Conservation (phyloP, 2,888 invertebrate genomes). For the Lasioglossum morio region DNA sequence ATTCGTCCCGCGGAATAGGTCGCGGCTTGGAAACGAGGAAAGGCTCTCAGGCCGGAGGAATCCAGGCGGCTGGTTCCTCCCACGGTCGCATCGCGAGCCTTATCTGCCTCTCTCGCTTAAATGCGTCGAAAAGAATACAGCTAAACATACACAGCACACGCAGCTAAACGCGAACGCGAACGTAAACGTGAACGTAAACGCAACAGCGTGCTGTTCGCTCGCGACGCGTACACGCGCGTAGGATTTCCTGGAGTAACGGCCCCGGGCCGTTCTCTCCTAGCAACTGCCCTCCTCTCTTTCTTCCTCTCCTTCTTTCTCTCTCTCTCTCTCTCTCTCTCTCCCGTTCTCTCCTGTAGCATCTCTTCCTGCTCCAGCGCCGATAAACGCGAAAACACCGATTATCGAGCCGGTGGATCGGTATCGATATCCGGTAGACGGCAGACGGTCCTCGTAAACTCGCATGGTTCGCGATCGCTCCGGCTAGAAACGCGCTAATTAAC, state of each 20-base stretch:
- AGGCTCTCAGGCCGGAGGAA: slow-evolving; percentile 66
- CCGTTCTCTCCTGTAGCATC: slow-evolving; percentile 25
- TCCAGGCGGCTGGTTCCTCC: slow-evolving; percentile 65
- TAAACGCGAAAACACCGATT: slow-evolving; percentile 54
- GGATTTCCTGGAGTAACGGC: slow-evolving; percentile 75
- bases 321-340: too few species aligned
- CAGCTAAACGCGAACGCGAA: slow-evolving; percentile 3
- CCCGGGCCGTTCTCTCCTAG: slow-evolving; percentile 37
- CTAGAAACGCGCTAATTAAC: slow-evolving; percentile 61
- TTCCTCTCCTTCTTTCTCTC: slow-evolving; percentile 33
- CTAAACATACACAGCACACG: slow-evolving; percentile 14
- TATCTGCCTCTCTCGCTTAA: slow-evolving; percentile 57
- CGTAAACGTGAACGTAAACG: slow-evolving; percentile 3
- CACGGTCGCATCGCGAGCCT: slow-evolving; percentile 65
- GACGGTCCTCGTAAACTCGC: slow-evolving; percentile 16
- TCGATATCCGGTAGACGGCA: slow-evolving; percentile 33
- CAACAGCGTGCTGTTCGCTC: slow-evolving; percentile 7
- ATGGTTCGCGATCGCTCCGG: slow-evolving; percentile 9
- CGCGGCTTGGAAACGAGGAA: slow-evolving; percentile 65
- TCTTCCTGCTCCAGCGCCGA: slow-evolving; percentile 57
- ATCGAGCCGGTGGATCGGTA: slow-evolving; percentile 57
- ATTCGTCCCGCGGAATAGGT: slow-evolving; percentile 59
- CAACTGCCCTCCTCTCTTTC: slow-evolving; percentile 20
- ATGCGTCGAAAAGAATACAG: slow-evolving; percentile 56
- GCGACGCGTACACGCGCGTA: slow-evolving; percentile 53